Percentiles rank a stretch among this genome's conserved stretches.
phyloP scores from a whole-genome alignment of 2,113 vertebrate genomes.

The Odobenus rosmarus region DNA sequence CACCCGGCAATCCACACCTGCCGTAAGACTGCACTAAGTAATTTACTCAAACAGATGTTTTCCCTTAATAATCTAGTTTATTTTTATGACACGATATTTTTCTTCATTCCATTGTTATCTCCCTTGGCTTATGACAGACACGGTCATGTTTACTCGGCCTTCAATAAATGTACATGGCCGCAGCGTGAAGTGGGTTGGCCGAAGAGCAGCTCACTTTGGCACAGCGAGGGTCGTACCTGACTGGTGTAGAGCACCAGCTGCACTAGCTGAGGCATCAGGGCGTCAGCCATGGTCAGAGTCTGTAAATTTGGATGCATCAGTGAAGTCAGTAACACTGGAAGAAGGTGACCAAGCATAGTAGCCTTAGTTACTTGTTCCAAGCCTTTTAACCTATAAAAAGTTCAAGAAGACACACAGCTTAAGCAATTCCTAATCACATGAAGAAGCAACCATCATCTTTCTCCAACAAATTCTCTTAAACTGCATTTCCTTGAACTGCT shows the following conservation, averaged over 20 bases:
- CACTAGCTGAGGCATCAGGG: conserved; percentile 98
- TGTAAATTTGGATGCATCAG: conserved; percentile 99
- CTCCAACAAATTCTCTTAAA: not conserved
- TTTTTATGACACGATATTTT: not conserved
- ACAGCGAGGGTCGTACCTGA: conserved; percentile 87
- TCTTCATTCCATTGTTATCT: not conserved
- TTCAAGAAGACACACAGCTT: conserved; percentile 40
- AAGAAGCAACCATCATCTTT: not conserved
- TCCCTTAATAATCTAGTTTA: not conserved
- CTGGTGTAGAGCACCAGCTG: conserved; percentile 98
- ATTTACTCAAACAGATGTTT: conserved; percentile 20
- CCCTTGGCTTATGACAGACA: not conserved
- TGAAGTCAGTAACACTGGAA: conserved; percentile 96
- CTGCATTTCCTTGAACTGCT: not conserved
- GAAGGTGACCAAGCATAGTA: conserved; percentile 97
- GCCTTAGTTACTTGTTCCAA: conserved; percentile 98
- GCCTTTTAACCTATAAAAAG: conserved; percentile 93
- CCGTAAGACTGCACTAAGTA: not conserved
- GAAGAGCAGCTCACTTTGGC: too few species aligned
- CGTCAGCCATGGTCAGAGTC: conserved; percentile 95
- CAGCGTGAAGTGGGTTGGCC: accelerated
- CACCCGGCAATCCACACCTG: not conserved
- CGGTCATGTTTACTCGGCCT: not conserved
- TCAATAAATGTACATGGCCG: not conserved
- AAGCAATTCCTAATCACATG: not conserved